phyloP scores from a whole-genome alignment of 2,797 vertebrate genomes.

The Falco biarmicus region DNA sequence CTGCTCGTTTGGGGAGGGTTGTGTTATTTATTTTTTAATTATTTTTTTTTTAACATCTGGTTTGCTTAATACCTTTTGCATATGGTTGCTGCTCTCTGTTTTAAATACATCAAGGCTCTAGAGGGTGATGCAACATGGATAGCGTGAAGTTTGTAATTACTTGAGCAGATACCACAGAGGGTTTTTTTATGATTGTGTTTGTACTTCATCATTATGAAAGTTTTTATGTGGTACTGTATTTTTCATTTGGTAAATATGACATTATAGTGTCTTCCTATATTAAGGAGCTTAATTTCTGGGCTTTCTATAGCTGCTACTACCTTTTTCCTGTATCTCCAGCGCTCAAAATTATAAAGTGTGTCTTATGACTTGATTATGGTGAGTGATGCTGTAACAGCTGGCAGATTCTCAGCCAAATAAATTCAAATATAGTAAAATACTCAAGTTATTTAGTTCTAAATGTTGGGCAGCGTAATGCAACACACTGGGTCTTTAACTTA shows the following conservation, averaged over 20 bases:
- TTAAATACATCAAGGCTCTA: not conserved
- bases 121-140: not conserved
- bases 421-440: not conserved
- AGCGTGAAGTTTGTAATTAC: not conserved
- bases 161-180: not conserved
- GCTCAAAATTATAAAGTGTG: not conserved
- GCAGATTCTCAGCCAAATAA: not conserved
- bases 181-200: not conserved
- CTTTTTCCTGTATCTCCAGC: not conserved
- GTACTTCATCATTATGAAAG: not conserved
- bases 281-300: not conserved
- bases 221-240: not conserved
- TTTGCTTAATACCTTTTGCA: not conserved
- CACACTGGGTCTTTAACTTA: not conserved
- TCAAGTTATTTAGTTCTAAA: not conserved
- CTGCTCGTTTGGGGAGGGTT: not conserved
- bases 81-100: not conserved
- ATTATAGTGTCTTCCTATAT: not conserved
- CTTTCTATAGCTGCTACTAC: not conserved
- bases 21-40: not conserved
- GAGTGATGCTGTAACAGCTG: not conserved
- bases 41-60: not conserved
- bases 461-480: not conserved
- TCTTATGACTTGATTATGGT: not conserved
- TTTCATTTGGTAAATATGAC: not conserved